A percentile compares a stretch with the other conserved stretches of the same genome.
Evolutionary conservation across 2,797 vertebrate species (phyloP).

Genomic region (Enteromius fasciolatus): DNA sequence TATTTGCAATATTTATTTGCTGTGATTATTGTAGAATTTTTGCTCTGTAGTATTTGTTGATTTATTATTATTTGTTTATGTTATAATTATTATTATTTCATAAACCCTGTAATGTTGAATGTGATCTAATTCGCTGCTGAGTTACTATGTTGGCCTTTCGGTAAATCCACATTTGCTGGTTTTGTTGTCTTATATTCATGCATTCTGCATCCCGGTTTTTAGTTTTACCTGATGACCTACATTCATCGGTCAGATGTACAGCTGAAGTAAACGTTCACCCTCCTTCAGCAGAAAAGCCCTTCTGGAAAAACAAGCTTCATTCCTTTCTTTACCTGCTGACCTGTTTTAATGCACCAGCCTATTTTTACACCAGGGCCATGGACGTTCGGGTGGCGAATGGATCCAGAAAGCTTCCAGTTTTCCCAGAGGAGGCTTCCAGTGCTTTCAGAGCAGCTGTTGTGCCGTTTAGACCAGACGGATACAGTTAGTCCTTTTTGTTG

Average conservation of each 20-base stretch:
- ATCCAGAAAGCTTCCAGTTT: not conserved
- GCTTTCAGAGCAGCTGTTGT: constrained; percentile 8
- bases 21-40: not conserved
- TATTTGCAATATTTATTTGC: not conserved
- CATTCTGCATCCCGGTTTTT: not conserved
- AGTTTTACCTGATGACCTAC: constrained; percentile 1
- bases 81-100: not conserved
- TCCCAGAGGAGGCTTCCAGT: constrained; percentile 16
- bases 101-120: not conserved
- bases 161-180: not conserved
- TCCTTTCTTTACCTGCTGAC: constrained; percentile 23
- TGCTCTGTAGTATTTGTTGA: not conserved
- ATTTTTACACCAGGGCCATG: not conserved
- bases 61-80: not conserved
- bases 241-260: not conserved
- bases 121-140: no score
- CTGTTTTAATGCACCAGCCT: constrained; percentile 6
- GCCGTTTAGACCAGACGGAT: not conserved
- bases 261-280: constrained; percentile 1
- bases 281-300: not conserved
- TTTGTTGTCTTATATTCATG: not conserved
- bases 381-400: not conserved
- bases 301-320: constrained; percentile 4
- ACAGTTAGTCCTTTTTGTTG: not conserved
- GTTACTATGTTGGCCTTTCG: not conserved